Evolutionary conservation across 2,888 invertebrate species (phyloP), one percentile per base, ranked within the genome.

Genomic region (Eristalis tenax): DNA sequence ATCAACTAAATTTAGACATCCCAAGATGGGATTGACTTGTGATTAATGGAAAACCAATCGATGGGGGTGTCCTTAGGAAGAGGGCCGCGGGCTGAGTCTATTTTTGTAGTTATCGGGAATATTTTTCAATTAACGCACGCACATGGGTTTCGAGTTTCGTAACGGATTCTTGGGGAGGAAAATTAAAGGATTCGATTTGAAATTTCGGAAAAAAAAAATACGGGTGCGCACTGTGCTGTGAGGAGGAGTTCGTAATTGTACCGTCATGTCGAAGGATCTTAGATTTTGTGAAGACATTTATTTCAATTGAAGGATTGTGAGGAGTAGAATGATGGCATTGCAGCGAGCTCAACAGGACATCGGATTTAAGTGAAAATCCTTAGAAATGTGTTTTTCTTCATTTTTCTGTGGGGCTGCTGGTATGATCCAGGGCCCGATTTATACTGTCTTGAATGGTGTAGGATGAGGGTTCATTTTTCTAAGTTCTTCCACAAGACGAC

Each of bases 21-120:
- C 50, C 74, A 63, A 50, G 83, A 78, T 82, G 82, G 74, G 66
- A 83, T 75, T 38, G 15, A 8, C 3, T n/a, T 15, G 64, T 82
- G 70, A 86, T 83, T 77, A 83, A 86, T 86, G 75, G 56, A 18
- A 79, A 86, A 86, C 83, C 86, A 66, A 86, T 86, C 70, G 86
- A 86, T 83, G 86, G 83, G 83, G 86, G 86, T 68, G 86, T 75
- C 64, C 28, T 59, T 64, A 66, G 50, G 38, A 32, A 43, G 38
- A 23, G 63, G 38, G 11, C 18, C 57, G 10, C 61, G 50, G 56
- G 74, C 13, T 22, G 23, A 11, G 13, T 50, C n/a, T 50, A 22
- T 68, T 70, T 40, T 66, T 11, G 38, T 50, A 65, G 73, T 78
- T 83, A 70, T 83, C 75, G 78, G 66, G 70, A 70, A 71, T 77